phyloP scores from a whole-genome alignment of 2,797 vertebrate genomes.

The Natrix natrix region DNA sequence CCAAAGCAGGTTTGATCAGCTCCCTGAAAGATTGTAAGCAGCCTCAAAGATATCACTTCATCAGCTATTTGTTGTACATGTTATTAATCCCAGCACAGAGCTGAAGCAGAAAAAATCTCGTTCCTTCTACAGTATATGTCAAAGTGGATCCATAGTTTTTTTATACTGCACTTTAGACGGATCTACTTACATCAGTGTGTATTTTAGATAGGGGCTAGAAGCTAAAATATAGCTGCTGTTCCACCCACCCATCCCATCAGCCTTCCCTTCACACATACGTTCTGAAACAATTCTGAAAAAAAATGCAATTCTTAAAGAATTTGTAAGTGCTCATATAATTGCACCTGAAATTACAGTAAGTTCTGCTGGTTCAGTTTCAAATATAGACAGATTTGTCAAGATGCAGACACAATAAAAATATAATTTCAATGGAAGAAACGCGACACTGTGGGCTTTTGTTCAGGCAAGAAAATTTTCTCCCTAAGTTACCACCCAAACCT shows the following conservation, averaged over 20 bases:
- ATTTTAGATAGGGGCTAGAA: constrained; percentile 20
- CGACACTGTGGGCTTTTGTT: background rate
- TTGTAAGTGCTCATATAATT: constrained; percentile 21
- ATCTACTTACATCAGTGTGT: constrained; percentile 35
- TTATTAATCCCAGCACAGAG: constrained; percentile 58
- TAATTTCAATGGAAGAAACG: background rate
- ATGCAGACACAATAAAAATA: background rate
- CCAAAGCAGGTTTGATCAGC: constrained; percentile 38
- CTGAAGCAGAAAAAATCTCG: constrained; percentile 49
- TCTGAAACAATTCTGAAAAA: constrained; percentile 34
- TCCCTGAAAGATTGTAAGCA: constrained; percentile 49
- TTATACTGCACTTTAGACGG: constrained; percentile 50
- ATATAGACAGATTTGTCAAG: constrained; percentile 12
- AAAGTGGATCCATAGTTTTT: constrained; percentile 46
- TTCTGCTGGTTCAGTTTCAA: constrained; percentile 38
- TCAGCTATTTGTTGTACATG: constrained; percentile 52
- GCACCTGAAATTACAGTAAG: background rate
- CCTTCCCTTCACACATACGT: background rate
- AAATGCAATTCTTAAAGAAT: constrained; percentile 27
- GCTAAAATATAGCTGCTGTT: constrained; percentile 35
- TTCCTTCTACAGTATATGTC: constrained; percentile 36
- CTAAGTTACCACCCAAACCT: background rate
- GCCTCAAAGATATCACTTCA: constrained; percentile 54
- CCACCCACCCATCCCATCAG: background rate
- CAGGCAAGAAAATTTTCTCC: background rate